Base-by-base conservation (phyloP, 53 echinoderm and acorn worm genomes). In the Holothuria scabra region DNA sequence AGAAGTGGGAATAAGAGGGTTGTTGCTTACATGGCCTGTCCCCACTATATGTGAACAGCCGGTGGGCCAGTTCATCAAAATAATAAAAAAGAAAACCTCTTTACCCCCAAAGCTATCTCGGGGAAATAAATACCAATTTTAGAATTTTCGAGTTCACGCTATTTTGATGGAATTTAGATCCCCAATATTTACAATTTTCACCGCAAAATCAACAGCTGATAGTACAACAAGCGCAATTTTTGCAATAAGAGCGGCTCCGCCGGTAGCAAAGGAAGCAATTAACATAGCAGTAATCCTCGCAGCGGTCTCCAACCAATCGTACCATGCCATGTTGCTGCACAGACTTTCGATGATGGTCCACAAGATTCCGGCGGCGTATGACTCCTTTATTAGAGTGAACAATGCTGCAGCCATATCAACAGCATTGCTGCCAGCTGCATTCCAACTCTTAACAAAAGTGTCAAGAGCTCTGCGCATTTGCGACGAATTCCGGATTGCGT, bases 241-340 rank as follows among this genome's bases (percentile, higher is more conserved):
- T 5, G 87, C 82, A 30, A 82, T 82, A 41, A 87, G 19, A 1
- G 82, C 81, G 7, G 28, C 60, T 14, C 87, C 87, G 21, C 44
- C 87, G 12, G 87, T 35, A 25, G 60, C 81, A 18, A 87, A 24
- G 23, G 70, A 44, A 46, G 87, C 87, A 58, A 87, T 60, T 14
- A 87, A 33, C 82, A 68, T 65, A 18, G 82, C 87, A 48, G 44
- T 28, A 70, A 82, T 82, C 60, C 57, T 82, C 13, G 71, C 87
- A 18, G 66, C 41, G 24, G 87, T 82, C 48, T 65, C 28, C 62
- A 69, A 5, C 82, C 70, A 82, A 49, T 87, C 87, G 0, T 14
- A 82, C 71, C 82, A 87, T 8, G 18, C 30, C 87, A 87, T 87
- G n/a, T 66, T n/a, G 21, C 19, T 28, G 82, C 46, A 82, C 25